These are phyloP conservation scores for Phrynocephalus versicolor DNA, from an alignment of 2,113 vertebrate species.

Conservation along the genomic window DNA sequence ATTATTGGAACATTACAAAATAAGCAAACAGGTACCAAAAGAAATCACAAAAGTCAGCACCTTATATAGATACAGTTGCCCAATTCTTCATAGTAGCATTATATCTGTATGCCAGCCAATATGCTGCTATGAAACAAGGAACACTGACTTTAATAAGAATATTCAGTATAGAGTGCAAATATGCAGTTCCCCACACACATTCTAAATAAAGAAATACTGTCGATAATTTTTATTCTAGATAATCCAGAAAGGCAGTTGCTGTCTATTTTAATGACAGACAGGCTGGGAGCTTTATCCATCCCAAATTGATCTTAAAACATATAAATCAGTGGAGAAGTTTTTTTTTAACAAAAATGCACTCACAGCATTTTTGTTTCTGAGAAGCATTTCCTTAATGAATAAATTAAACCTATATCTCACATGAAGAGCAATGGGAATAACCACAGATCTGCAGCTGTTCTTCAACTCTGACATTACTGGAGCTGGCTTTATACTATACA, in stretches of 20 bases:
- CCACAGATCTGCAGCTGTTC: background rate
- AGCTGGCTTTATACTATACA: accelerated
- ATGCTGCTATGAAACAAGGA: background rate
- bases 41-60: background rate
- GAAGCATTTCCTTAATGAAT: background rate
- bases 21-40: background rate
- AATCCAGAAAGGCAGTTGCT: background rate
- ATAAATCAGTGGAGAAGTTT: background rate
- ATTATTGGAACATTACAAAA: background rate
- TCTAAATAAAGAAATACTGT: background rate
- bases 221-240: background rate
- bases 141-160: background rate
- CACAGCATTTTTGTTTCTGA: background rate
- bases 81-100: background rate
- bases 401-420: background rate
- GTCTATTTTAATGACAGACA: background rate
- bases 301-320: background rate
- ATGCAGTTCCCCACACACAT: background rate
- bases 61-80: background rate
- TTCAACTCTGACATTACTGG: background rate
- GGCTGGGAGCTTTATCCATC: accelerated
- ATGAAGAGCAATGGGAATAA: background rate
- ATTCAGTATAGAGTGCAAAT: background rate
- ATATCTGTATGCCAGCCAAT: background rate
- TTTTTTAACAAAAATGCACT: background rate